Base-by-base conservation (phyloP, 2,113 vertebrate genomes). In the Oncorhynchus nerka region DNA sequence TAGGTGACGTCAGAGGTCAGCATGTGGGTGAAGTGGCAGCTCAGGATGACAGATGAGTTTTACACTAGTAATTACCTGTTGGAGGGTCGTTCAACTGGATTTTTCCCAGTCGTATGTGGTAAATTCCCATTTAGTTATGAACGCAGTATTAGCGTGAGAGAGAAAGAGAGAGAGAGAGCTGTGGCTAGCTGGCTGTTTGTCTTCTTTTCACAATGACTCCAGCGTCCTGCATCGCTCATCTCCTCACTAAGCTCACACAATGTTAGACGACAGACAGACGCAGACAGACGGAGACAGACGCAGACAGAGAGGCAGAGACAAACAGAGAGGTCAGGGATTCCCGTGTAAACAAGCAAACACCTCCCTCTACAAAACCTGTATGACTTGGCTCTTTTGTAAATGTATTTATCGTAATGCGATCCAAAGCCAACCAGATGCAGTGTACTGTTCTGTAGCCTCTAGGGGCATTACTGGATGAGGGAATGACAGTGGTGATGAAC, bases 141-240 rank as follows among this genome's bases (percentile, higher is more conserved):
- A 45, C 39, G 8, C 39, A 45, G 9, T 45, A 45, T 45, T 45
- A 55, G 49, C 3, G 12, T 49, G 48, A 49, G 48, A 12, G 49
- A 51, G 48, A 15, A 13, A 28, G 83, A 34, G 77, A 72, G 79
- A 83, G 83, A 81, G 74, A 83, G 81, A 79, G 80, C 82, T 89
- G 86, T 84, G 89, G 90, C 91, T 92, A 92, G 87, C 90, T 91
- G 89, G 15, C 51, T 55, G 12, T 16, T 55, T 19, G 51, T 55
- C 49, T 19, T 19, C 49, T 89, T 90, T 89, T 83, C 81, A 91
- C 90, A 91, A 91, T 91, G 89, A 90, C 87, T 91, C 83, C 85
- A 83, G 87, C 86, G 86, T 91, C 85, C 88, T 91, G 88, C 90
- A 91, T 90, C 87, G 78, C 79, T 67, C 84, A 75, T 81, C 69